These are phyloP conservation scores for Pygoscelis antarcticus DNA, from an alignment of 2,113 vertebrate genomes.

Conservation along the genomic window DNA sequence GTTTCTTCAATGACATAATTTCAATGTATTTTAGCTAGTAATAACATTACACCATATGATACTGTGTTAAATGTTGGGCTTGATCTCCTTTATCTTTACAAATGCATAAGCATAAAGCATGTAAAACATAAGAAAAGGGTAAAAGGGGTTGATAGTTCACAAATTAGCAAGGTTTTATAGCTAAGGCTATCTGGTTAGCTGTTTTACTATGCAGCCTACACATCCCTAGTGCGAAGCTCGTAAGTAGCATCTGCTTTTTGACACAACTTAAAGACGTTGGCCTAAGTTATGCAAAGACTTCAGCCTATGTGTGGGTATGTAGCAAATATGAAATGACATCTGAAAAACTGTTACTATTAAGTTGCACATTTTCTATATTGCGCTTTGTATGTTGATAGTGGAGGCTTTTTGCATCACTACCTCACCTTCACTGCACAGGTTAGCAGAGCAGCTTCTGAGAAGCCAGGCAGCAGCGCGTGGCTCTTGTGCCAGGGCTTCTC, in stretches of 20 bases:
- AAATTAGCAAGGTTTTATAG: slow-evolving; percentile 37
- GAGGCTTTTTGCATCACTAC: background rate
- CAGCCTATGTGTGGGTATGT: background rate
- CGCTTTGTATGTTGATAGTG: background rate
- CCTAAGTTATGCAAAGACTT: slow-evolving; percentile 12
- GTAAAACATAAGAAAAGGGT: background rate
- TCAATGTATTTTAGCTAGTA: slow-evolving; percentile 10
- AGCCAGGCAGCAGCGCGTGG: background rate
- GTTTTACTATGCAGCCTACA: slow-evolving; percentile 26
- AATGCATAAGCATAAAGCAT: background rate
- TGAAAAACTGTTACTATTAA: slow-evolving; percentile 16
- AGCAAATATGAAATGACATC: background rate
- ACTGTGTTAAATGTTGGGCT: slow-evolving; percentile 16
- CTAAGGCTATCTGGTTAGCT: slow-evolving; percentile 38
- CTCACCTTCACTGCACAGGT: background rate
- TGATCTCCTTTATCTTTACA: slow-evolving; percentile 14
- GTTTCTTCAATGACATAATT: background rate
- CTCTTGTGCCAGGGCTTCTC: background rate
- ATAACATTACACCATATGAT: slow-evolving; percentile 36
- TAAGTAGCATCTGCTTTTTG: slow-evolving; percentile 26
- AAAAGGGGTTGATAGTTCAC: background rate
- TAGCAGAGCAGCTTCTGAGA: background rate
- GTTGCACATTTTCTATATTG: background rate
- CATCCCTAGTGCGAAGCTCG: background rate
- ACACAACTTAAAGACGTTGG: background rate